Evolutionary conservation across 2,113 vertebrate genomes (phyloP).

Genomic region (Antechinus stuartii): DNA sequence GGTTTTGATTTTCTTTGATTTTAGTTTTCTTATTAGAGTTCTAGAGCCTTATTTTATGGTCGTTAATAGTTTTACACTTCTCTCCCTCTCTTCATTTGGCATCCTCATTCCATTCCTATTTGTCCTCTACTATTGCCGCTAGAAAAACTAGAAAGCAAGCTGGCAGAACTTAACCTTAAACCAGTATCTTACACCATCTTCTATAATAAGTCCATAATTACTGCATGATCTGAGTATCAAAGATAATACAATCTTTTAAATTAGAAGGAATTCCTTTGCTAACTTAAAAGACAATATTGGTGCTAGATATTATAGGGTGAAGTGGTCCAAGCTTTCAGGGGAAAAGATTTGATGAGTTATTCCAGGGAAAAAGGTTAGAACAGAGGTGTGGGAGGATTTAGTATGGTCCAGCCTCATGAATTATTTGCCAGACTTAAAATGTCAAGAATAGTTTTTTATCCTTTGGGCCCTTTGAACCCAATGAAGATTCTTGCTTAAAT

Average conservation of each 20-base stretch:
- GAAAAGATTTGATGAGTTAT: background rate
- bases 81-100: background rate
- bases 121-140: background rate
- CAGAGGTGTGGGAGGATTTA: background rate
- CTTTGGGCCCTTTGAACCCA: too few species aligned
- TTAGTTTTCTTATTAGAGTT: background rate
- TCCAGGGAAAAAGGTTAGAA: background rate
- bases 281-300: background rate
- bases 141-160: background rate
- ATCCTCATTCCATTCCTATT: background rate
- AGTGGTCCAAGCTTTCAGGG: background rate
- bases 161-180: background rate
- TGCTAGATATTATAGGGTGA: background rate
- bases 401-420: background rate
- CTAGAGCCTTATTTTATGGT: background rate
- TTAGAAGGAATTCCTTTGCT: background rate
- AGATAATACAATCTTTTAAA: background rate
- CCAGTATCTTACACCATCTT: background rate
- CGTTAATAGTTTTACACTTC: background rate
- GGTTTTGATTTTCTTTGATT: background rate
- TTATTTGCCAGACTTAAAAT: background rate
- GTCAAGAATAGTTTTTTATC: background rate
- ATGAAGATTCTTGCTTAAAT: background rate
- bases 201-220: background rate
- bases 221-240: background rate